Percentiles rank a stretch among this genome's conserved stretches.
Evolutionary conservation across 2,888 invertebrate genomes (phyloP).

Genomic region (Folsomia manolachei): DNA sequence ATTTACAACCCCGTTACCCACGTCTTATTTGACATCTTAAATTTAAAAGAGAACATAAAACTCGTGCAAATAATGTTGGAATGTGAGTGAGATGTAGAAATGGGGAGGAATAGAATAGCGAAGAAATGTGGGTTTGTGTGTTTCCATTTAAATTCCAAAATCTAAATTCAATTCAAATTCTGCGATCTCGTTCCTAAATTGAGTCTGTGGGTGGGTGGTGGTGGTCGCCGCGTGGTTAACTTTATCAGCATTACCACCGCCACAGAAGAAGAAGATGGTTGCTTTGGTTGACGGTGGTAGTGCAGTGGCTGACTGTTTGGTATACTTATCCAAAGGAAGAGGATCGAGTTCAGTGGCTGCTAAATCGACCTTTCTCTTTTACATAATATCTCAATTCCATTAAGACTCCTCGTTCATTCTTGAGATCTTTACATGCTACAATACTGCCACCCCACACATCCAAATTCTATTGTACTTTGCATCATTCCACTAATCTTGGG

Average conservation of each 20-base stretch:
- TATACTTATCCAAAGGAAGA: not conserved
- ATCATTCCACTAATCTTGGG: not conserved
- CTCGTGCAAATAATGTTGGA: not conserved
- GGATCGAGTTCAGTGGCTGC: not conserved
- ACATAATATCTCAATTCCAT: slow-evolving; percentile 20
- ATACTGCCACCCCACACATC: not conserved
- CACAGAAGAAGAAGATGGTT: not conserved
- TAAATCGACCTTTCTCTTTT: slow-evolving; percentile 11
- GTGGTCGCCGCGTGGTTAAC: not conserved
- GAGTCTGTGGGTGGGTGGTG: not conserved
- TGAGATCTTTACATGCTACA: slow-evolving; percentile 6
- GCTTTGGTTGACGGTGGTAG: not conserved
- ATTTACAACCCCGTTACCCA: slow-evolving; percentile 6
- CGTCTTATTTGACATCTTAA: slow-evolving; percentile 5
- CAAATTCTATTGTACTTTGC: not conserved
- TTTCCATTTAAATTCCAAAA: slow-evolving; percentile 9
- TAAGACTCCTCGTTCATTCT: slow-evolving; percentile 21
- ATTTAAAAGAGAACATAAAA: slow-evolving; percentile 6
- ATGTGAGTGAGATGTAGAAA: not conserved
- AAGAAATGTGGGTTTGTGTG: slow-evolving; percentile 3
- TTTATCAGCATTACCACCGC: not conserved
- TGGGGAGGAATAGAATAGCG: no score
- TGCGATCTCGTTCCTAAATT: not conserved
- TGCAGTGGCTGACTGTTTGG: no score
- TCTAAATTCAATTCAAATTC: slow-evolving; percentile 1